Percentiles rank a stretch among this genome's conserved stretches.
Evolutionary conservation across 2,888 invertebrate species (phyloP).

Genomic region (Bombyx huttoni): DNA sequence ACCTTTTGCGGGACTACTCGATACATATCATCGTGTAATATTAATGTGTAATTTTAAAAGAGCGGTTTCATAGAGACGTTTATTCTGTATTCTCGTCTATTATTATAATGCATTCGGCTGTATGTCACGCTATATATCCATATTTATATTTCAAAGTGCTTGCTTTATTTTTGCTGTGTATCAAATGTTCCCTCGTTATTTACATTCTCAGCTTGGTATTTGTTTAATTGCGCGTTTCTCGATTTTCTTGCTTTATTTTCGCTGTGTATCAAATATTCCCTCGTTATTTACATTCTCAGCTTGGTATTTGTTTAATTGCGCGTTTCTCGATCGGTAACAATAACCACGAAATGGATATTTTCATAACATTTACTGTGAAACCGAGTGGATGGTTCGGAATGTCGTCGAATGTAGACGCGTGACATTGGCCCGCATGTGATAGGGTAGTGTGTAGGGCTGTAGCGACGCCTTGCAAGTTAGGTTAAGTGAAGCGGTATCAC

Average conservation of each 20-base stretch:
- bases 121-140: constrained; percentile 58
- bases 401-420: constrained; percentile 42
- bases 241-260: no score
- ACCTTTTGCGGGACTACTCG: constrained; percentile 78
- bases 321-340: constrained; percentile 14
- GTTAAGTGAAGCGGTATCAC: constrained; percentile 71
- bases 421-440: constrained; percentile 68
- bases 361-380: constrained; percentile 54
- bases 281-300: constrained; percentile 20
- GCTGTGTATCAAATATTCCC: constrained; percentile 20
- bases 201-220: constrained; percentile 24
- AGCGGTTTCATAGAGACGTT: constrained; percentile 73
- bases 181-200: constrained; percentile 15
- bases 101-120: constrained; percentile 57
- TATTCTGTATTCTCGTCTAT: constrained; percentile 69
- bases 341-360: constrained; percentile 33
- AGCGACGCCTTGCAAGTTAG: constrained; percentile 70
- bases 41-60: constrained; percentile 71
- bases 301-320: constrained; percentile 17
- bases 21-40: constrained; percentile 81
- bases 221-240: constrained; percentile 11
- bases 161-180: constrained; percentile 38
- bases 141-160: constrained; percentile 34
- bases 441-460: constrained; percentile 64
- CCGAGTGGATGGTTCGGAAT: constrained; percentile 47